Evolutionary conservation across 2,113 vertebrate genomes (phyloP), one percentile per base, ranked within the genome.

Genomic region (Aplodontia rufa): DNA sequence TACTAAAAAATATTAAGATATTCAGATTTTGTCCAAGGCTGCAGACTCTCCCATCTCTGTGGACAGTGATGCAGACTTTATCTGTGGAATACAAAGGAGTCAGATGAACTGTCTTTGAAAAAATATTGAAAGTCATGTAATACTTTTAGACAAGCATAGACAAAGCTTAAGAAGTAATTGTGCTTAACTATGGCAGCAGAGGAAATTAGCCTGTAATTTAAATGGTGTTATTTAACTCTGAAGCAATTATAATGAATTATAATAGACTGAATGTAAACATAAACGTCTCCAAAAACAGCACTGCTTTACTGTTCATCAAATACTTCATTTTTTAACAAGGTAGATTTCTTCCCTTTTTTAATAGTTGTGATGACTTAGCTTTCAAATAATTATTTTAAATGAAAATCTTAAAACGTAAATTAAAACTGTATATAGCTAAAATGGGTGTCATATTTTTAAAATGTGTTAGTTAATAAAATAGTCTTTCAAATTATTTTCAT

Each of bases 221-320:
- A 90, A 74, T 64, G 83, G 66, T 92, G 26, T 95, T 80, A 60
- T 88, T 96, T 94, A 87, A 87, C 26, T 64, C 45, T 37, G 28
- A 91, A 76, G n/a, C 71, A 78, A 81, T 96, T 90, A 86, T 82
- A 90, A 83, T 96, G 90, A 91, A 58, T 89, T 90, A 80, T 51
- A 85, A 69, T 90, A 66, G 53, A 93, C 42, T 82, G 17, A 92
- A 78, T 81, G 30, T 87, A 92, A 96, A 93, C 47, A 69, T 76
- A 82, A 92, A 82, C 90, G 20, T 92, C 92, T 95, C 85, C n/a
- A 66, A 82, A 92, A 94, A 72, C 81, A 82, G 68, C 35, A 83
- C 30, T 87, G 71, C 10, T 53, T 91, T 95, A 45, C 66, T 74
- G 6, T 88, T 87, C 28, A 81, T 81, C 69, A 93, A 26, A 71